Percentiles rank a stretch among this genome's conserved stretches.
phyloP scores from a whole-genome alignment of 2,797 vertebrate genomes.

The Darevskia mixta region DNA sequence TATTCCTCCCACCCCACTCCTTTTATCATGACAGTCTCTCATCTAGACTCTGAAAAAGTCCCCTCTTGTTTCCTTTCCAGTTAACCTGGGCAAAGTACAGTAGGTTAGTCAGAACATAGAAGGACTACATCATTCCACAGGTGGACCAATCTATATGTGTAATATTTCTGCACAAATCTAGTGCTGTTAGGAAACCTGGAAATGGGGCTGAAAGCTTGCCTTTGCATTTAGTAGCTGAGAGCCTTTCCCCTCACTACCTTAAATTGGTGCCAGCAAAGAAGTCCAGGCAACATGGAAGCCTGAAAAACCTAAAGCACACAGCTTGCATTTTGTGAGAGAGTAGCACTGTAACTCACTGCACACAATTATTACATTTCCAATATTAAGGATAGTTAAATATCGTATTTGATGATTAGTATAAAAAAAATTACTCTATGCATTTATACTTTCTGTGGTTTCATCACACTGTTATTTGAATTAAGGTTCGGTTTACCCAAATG shows the following conservation, averaged over 20 bases:
- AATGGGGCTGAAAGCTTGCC: slow-evolving; percentile 36
- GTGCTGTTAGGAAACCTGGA: slow-evolving; percentile 32
- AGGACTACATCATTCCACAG: background rate
- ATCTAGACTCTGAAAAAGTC: slow-evolving; percentile 31
- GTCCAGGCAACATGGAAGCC: slow-evolving; percentile 38
- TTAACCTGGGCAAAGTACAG: slow-evolving; percentile 19
- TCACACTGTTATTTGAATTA: slow-evolving; percentile 7
- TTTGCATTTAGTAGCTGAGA: slow-evolving; percentile 17
- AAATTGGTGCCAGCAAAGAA: background rate
- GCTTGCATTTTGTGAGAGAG: background rate
- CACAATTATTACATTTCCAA: background rate
- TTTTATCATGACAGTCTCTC: slow-evolving; percentile 4
- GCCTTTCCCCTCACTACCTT: background rate
- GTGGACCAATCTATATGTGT: background rate
- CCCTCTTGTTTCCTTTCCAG: background rate
- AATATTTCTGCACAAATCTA: slow-evolving; percentile 25
- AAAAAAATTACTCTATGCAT: slow-evolving; percentile 51
- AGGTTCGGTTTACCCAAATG: slow-evolving; percentile 23
- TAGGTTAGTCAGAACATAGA: slow-evolving; percentile 13
- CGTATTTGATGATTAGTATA: slow-evolving; percentile 42
- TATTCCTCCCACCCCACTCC: background rate
- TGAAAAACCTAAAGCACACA: background rate
- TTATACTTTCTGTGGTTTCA: slow-evolving; percentile 17
- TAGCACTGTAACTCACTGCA: background rate
- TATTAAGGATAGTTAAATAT: slow-evolving; percentile 38